Percentiles rank a stretch among this genome's conserved stretches.
These are phyloP conservation scores for Bimastos eiseni DNA, from an alignment of 2,888 invertebrate genomes.

Conservation along the genomic window DNA sequence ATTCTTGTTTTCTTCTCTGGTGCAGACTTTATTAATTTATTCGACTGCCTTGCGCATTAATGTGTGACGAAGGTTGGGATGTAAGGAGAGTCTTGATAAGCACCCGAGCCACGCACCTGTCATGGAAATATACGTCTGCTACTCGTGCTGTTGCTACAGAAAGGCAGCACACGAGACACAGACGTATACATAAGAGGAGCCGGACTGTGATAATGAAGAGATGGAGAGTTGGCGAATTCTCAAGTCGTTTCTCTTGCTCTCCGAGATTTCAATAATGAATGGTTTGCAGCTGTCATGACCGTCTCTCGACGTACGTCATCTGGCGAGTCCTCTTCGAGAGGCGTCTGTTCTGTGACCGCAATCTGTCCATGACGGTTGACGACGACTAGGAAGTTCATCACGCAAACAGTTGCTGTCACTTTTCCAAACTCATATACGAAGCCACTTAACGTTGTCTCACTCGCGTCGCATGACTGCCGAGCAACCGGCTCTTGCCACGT, in stretches of 20 bases:
- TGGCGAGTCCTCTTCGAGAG: not conserved
- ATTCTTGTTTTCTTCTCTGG: not conserved
- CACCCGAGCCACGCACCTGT: not conserved
- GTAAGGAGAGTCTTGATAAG: not conserved
- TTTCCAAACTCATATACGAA: not conserved
- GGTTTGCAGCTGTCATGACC: not conserved
- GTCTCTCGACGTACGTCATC: not conserved
- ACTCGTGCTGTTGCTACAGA: not conserved
- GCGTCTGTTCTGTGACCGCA: not conserved
- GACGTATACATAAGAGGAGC: not conserved
- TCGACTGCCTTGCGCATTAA: conserved; percentile 13
- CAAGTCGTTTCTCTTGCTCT: conserved; percentile 3
- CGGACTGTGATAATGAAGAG: not conserved
- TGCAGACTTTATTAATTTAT: not conserved
- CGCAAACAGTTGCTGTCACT: not conserved
- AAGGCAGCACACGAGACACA: not conserved
- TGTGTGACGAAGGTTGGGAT: not conserved
- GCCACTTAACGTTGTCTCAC: conserved; percentile 13
- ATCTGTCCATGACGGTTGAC: not conserved
- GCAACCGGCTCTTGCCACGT: not conserved
- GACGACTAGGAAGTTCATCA: not conserved
- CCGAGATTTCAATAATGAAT: not conserved
- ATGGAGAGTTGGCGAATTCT: not conserved
- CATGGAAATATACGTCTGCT: conserved; percentile 13
- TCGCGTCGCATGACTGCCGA: not conserved